Evolutionary conservation across 2,888 invertebrate genomes (phyloP).

Genomic region (Amiota communis): DNA sequence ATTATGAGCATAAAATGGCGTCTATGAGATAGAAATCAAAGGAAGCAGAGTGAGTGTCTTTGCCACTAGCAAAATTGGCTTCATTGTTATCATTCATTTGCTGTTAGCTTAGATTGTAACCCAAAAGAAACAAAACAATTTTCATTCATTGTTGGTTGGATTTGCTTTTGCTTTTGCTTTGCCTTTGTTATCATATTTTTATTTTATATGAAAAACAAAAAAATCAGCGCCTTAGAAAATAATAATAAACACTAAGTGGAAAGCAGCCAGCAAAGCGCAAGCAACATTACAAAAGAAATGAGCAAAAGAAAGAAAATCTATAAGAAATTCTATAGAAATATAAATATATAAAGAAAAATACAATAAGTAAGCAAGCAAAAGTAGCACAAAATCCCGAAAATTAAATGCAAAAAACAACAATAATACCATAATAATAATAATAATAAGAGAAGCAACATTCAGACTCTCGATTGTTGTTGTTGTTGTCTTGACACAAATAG

Average conservation of each 20-base stretch:
- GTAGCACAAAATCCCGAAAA: constrained; percentile 55
- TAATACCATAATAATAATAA: neutral
- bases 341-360: constrained; percentile 45
- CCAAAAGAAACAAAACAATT: neutral
- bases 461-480: neutral
- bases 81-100: constrained; percentile 57
- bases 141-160: too few relatives aligned
- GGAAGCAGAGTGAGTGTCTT: constrained; percentile 10
- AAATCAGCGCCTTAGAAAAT: constrained; percentile 8
- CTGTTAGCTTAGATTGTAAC: constrained; percentile 37
- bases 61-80: constrained; percentile 54
- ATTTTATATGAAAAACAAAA: constrained; percentile 7
- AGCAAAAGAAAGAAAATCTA: neutral
- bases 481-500: constrained; percentile 62
- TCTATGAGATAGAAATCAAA: neutral
- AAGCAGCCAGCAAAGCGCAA: neutral
- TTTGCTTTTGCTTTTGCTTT: too few relatives aligned
- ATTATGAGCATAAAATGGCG: constrained; percentile 18
- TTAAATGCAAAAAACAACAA: constrained; percentile 51
- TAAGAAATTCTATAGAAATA: neutral
- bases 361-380: constrained; percentile 51
- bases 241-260: constrained; percentile 18
- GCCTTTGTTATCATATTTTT: constrained; percentile 10
- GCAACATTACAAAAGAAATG: too few relatives aligned
- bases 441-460: constrained; percentile 14